A percentile compares a stretch with the other conserved stretches of the same genome.
These are phyloP conservation scores for Venusia cambrica DNA, from an alignment of 2,888 invertebrate species.

Conservation along the genomic window DNA sequence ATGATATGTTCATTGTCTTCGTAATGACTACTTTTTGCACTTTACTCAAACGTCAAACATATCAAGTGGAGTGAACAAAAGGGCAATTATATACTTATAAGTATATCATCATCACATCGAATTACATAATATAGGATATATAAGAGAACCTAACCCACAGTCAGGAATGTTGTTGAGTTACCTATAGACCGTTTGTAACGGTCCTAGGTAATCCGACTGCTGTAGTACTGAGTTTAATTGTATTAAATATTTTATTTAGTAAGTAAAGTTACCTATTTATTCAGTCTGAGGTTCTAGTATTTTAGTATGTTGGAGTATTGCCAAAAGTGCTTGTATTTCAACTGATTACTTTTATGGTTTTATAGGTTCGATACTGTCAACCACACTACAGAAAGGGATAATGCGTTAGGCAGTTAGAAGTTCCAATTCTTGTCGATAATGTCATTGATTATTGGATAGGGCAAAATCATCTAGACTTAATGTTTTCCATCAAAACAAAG, in stretches of 20 bases:
- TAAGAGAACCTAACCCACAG: no score
- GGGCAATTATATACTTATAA: constrained; percentile 1
- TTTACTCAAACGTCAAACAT: constrained; percentile 1
- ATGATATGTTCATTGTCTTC: not conserved
- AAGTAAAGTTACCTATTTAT: no score
- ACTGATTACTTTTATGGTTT: constrained; percentile 8
- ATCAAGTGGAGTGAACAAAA: constrained; percentile 8
- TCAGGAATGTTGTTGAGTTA: no score
- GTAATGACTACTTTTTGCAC: not conserved
- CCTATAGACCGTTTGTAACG: no score
- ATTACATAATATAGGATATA: no score
- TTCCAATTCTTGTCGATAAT: constrained; percentile 9
- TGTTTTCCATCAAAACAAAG: constrained; percentile 4
- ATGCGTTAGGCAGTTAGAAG: constrained; percentile 3
- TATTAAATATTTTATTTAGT: no score
- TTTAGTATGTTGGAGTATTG: constrained; percentile 12
- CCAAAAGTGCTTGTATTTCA: constrained; percentile 7
- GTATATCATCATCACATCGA: no score
- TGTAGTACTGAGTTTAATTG: no score
- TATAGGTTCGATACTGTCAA: constrained; percentile 10
- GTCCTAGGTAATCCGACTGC: no score
- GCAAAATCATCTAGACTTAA: constrained; percentile 6
- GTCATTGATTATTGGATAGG: no score
- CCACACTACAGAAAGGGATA: constrained; percentile 9
- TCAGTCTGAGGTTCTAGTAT: no score